Percentiles rank a stretch among this genome's conserved stretches.
Evolutionary conservation across 1,140 invertebrate genomes (phyloP).

Genomic region (Hypsibius dujardini): DNA sequence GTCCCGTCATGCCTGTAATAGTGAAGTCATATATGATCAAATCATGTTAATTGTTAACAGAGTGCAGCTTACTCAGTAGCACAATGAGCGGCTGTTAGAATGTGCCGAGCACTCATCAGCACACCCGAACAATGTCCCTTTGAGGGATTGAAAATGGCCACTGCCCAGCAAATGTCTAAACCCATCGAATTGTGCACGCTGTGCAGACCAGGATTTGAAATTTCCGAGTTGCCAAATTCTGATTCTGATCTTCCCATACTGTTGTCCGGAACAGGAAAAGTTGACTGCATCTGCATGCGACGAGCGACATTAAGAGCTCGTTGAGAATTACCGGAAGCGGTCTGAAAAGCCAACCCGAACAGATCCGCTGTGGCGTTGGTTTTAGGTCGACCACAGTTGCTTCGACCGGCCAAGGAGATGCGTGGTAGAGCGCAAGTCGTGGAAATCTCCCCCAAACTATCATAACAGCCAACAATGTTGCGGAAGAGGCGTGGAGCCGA

Average conservation of each 20-base stretch:
- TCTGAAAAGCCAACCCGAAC: constrained; percentile 4
- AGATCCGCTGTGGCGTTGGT: neutral
- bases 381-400: neutral
- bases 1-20: neutral
- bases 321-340: neutral
- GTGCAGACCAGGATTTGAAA: constrained; percentile 5
- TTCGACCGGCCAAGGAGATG: neutral
- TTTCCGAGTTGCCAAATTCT: neutral
- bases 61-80: neutral
- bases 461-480: constrained; percentile 4
- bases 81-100: neutral
- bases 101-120: neutral
- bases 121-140: neutral
- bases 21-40: too few relatives aligned
- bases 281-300: neutral
- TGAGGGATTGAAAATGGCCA: neutral
- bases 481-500: neutral
- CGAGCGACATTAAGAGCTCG: neutral
- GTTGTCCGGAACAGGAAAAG: neutral
- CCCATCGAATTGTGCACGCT: neutral
- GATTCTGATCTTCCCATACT: neutral
- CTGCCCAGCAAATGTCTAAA: neutral
- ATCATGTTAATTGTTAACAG: too few relatives aligned
- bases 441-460: neutral
- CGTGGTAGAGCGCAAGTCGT: neutral